Evolutionary conservation across 2,888 invertebrate genomes (phyloP).

Genomic region (Teinopalpus imperialis): DNA sequence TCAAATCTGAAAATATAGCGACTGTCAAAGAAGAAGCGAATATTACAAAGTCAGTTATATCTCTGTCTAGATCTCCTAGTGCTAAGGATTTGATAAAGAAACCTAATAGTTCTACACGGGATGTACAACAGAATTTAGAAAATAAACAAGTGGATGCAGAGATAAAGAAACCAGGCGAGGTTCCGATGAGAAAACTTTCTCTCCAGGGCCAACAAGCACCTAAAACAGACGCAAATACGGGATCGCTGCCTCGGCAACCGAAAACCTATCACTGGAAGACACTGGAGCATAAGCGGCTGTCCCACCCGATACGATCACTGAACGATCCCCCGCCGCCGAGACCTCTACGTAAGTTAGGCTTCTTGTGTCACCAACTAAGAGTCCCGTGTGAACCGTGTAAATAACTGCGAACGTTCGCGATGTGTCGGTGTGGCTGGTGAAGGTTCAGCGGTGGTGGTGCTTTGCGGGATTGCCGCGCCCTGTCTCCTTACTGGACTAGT

Average conservation of each 20-base stretch:
- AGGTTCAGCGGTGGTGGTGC: slow-evolving; percentile 32
- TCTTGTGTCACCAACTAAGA: slow-evolving; percentile 42
- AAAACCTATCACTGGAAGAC: slow-evolving; percentile 72
- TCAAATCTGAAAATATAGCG: slow-evolving; percentile 15
- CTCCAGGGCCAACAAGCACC: slow-evolving; percentile 53
- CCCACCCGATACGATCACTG: slow-evolving; percentile 68
- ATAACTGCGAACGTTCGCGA: slow-evolving; percentile 52
- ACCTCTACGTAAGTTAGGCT: slow-evolving; percentile 73
- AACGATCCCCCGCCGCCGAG: slow-evolving; percentile 58
- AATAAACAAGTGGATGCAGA: slow-evolving; percentile 39
- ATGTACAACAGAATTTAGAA: slow-evolving; percentile 53
- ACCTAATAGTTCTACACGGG: slow-evolving; percentile 41
- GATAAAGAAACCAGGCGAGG: slow-evolving; percentile 32
- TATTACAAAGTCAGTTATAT: slow-evolving; percentile 64
- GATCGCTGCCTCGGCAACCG: slow-evolving; percentile 56
- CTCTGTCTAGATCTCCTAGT: slow-evolving; percentile 63
- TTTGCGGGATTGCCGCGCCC: too few species aligned
- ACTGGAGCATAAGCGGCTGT: slow-evolving; percentile 70
- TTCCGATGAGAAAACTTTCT: slow-evolving; percentile 52
- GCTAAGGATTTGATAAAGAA: slow-evolving; percentile 49
- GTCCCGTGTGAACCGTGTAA: slow-evolving; percentile 52
- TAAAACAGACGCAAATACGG: slow-evolving; percentile 47
- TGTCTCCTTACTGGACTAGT: too few species aligned
- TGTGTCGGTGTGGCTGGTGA: too few species aligned
- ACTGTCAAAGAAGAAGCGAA: slow-evolving; percentile 48